Evolutionary conservation across 92 coral and sea anemone species (phyloP), one percentile per base, ranked within the genome.

Genomic region (Plumapathes pennacea): DNA sequence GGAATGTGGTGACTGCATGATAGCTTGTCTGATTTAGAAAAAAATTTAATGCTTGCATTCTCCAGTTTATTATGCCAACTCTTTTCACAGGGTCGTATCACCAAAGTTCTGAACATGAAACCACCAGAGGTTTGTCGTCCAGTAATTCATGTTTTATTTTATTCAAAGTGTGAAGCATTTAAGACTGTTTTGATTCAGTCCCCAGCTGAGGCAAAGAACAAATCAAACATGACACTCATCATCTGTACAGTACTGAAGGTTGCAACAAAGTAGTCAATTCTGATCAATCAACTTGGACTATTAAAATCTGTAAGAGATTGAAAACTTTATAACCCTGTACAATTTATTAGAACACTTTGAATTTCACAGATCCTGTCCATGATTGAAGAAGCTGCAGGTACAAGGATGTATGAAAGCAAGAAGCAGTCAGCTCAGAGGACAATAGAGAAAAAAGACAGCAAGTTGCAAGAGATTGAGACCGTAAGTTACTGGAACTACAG

Each of bases 91-190:
- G 97, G 97, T 8, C 65, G 97, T 23, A 91, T 91, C 53, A 91
- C 97, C 13, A 91, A 91, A 84, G 97, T 91, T 0, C 54, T 91
- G 24, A 91, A 91, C 55, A 91, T 91, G 97, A 91, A 91, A 53
- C 97, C 97, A 2, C 97, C 96, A 29, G 97, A 91, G 88, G 97
- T 91, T n/a, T n/a, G n/a, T n/a, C n/a, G n/a, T n/a, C n/a, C n/a
- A n/a, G n/a, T n/a, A 0, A 4, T 17, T 69, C 8, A 17, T 42
- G 38, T 18, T 53, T 4, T 44, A 32, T 28, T 1, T 32, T 49
- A 3, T 27, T 50, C 5, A 50, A 55, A 42, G 20, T n/a, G 30
- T 12, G 10, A 29, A 25, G 9, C 25, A 14, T 22, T 51, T 46
- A 20, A 46, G 8, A 50, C 25, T 50, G 12, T 50, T 25, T 17